Conservation (phyloP, 2,797 vertebrate species). For the Trematomus bernacchii region DNA sequence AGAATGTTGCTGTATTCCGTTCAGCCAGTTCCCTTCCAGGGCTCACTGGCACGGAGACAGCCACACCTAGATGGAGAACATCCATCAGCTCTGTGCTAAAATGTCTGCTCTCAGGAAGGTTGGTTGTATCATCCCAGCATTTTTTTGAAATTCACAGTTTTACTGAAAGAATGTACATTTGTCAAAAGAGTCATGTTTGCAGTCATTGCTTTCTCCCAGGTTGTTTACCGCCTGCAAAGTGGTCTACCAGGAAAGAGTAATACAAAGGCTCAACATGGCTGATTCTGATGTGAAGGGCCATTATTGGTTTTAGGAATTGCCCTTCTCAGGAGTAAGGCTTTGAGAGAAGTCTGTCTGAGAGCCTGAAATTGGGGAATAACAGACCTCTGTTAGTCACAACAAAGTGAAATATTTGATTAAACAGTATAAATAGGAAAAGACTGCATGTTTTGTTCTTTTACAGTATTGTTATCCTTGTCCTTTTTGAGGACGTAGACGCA, state of each 20-base stretch:
- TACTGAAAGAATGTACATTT: background rate
- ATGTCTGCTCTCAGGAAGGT: background rate
- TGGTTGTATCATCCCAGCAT: background rate
- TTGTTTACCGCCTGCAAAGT: background rate
- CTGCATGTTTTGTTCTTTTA: background rate
- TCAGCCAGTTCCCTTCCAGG: background rate
- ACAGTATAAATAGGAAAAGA: background rate
- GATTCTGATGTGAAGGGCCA: background rate
- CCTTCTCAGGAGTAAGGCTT: background rate
- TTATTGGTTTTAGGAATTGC: conserved; percentile 6
- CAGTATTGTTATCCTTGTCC: background rate
- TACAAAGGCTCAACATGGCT: background rate
- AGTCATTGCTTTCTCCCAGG: background rate
- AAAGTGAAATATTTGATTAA: conserved; percentile 30
- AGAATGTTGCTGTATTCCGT: background rate
- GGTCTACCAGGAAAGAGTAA: background rate
- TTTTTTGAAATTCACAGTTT: background rate
- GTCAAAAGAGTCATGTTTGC: background rate
- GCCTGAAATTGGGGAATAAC: conserved; percentile 1
- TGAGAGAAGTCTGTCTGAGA: background rate
- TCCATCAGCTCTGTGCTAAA: background rate
- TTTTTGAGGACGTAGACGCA: background rate
- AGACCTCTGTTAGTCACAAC: conserved; percentile 7
- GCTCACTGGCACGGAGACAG: background rate
- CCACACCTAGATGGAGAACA: background rate